Conservation (phyloP, 2,888 invertebrate genomes). For the Clunio marinus region DNA sequence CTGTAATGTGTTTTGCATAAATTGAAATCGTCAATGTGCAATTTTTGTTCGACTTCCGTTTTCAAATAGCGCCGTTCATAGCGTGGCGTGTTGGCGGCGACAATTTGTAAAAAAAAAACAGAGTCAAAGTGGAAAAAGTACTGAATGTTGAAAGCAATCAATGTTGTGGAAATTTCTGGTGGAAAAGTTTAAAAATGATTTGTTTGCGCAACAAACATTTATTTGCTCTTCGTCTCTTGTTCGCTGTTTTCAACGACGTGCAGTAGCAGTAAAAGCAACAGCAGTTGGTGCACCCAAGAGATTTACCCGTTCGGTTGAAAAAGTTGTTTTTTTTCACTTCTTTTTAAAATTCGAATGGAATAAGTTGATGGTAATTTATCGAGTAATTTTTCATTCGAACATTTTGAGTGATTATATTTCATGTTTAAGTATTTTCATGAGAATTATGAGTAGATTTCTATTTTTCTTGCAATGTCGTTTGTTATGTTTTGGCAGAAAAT, state of each 20-base stretch:
- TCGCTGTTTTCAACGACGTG: not conserved
- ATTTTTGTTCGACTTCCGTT: slow-evolving; percentile 28
- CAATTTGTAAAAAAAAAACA: not conserved
- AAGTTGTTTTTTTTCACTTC: not conserved
- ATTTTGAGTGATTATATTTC: slow-evolving; percentile 36
- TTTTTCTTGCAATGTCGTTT: not conserved
- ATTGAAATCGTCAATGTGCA: slow-evolving; percentile 37
- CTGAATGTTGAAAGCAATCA: slow-evolving; percentile 37
- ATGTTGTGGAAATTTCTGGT: slow-evolving; percentile 33
- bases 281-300: slow-evolving; percentile 20
- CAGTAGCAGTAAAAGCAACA: not conserved
- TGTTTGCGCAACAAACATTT: slow-evolving; percentile 38
- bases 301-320: slow-evolving; percentile 5
- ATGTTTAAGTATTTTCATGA: no score
- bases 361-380: slow-evolving; percentile 36
- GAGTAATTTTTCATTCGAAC: slow-evolving; percentile 32
- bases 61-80: slow-evolving; percentile 13
- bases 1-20: slow-evolving; percentile 38
- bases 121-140: slow-evolving; percentile 9
- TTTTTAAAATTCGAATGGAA: slow-evolving; percentile 15
- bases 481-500: not conserved
- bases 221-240: slow-evolving; percentile 27
- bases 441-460: no score
- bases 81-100: not conserved
- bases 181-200: slow-evolving; percentile 22